Evolutionary conservation across 2,113 vertebrate species (phyloP).

Genomic region (Megalops atlanticus): DNA sequence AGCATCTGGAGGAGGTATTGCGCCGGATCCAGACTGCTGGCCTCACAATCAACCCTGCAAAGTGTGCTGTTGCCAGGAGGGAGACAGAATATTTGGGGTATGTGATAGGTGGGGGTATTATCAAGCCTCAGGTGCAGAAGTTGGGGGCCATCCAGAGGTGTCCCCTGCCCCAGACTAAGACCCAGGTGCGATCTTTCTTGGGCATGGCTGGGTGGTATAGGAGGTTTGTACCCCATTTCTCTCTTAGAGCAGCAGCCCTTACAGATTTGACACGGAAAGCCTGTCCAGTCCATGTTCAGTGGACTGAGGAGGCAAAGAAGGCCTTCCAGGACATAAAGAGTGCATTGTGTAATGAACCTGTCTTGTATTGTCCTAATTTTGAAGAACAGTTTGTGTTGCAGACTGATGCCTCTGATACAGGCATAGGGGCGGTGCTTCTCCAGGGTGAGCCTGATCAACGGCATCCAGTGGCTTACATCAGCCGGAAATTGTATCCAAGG

Average conservation of each 20-base stretch:
- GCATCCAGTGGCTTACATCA: too few species aligned
- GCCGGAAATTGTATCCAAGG: too few species aligned
- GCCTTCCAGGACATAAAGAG: background rate
- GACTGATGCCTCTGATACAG: constrained; percentile 12
- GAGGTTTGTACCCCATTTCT: too few species aligned
- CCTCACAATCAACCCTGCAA: background rate
- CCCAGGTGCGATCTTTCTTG: constrained; percentile 11
- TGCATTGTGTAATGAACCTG: background rate
- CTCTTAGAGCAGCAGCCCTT: background rate
- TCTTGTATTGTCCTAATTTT: constrained; percentile 6
- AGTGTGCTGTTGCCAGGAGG: constrained; percentile 1
- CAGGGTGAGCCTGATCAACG: background rate
- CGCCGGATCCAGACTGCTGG: background rate
- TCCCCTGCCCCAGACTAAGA: constrained; percentile 4
- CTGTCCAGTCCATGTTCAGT: background rate
- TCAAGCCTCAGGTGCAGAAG: constrained; percentile 1
- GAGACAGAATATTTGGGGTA: background rate
- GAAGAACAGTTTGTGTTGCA: background rate
- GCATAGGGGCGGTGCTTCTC: too few species aligned
- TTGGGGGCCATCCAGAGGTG: constrained; percentile 16
- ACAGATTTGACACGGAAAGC: constrained; percentile 8
- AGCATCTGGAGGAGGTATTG: too few species aligned
- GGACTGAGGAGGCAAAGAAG: too few species aligned
- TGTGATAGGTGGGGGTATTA: background rate
- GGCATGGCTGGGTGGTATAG: constrained; percentile 14